Evolutionary conservation across 2,797 vertebrate genomes (phyloP), one percentile per base, ranked within the genome.

Genomic region (Chelmon rostratus): DNA sequence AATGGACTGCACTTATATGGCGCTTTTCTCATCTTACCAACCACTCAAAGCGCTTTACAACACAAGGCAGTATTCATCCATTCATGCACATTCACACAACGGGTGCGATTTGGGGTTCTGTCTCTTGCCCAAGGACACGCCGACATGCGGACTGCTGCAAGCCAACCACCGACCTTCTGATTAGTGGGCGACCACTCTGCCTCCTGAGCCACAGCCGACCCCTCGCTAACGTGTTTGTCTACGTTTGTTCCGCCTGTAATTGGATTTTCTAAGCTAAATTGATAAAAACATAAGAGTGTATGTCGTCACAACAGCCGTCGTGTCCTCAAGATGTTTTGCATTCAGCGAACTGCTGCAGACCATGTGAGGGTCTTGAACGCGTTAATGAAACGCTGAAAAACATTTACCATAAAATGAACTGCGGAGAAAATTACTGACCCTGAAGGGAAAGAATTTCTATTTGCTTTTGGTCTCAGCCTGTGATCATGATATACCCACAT

Each of bases 401-500:
- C 76, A 64, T 81, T 82, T 71, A 80, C 56, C 37, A 47, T 66
- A 62, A 87, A 86, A 88, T 82, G 69, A 86, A 83, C 77, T 16
- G 50, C n/a, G 5, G 69, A 69, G 84, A 84, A 90, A 90, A 86
- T 88, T 37, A 83, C 83, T 84, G 86, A 89, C 89, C 83, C 86
- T 64, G 83, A 90, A 82, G 79, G 79, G 62, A 81, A 71, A 71
- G 59, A 66, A 69, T 90, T 88, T 85, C 71, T 88, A 69, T 91
- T 87, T 90, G 87, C 86, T 84, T 86, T 88, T 71, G 78, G 83
- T 87, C 75, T 90, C 89, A 82, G 83, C 62, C 79, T 59, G 76
- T 81, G 82, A 88, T 90, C 74, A 61, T 81, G 79, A 89, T 87
- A 83, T 72, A 68, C 77, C 58, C 70, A 78, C 68, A 88, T 83